Base-by-base conservation (phyloP, 2,888 invertebrate genomes). In the Alsophila aescularia region DNA sequence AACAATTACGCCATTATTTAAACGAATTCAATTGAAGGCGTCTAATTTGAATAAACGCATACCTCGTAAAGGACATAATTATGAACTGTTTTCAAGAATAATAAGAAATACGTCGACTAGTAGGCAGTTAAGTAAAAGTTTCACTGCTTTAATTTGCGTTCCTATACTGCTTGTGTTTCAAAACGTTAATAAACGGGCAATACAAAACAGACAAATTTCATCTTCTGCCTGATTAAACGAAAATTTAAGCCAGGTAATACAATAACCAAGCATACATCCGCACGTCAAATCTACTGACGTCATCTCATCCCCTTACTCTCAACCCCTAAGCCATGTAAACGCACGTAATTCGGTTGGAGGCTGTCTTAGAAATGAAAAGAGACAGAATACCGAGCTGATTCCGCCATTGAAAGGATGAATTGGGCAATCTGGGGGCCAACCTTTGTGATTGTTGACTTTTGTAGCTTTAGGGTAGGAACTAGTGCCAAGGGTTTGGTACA, bases 401-500 rank as follows among this genome's bases (percentile, higher is more conserved):
- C 72, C 50, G 58, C 71, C 67, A 79, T 79, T 79, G 77, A 79
- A 56, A 45, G 65, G 67, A 79, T 78, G 77, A 79, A 78, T 79
- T 69, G 77, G 71, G 53, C 73, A 79, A 79, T 79, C 67, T 75
- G 41, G 55, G 69, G 69, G 64, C 65, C 65, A 50, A 70, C 67
- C 67, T 64, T 55, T 10, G 39, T 64, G 56, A 67, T 69, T 70
- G 70, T 69, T 58, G 54, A 61, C 60, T 66, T 69, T 70, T 63
- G 67, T 62, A 56, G 58, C 57, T 29, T 29, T 29, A 2, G 12
- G 32, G 54, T 53, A 41, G 45, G 44, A 24, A n/a, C n/a, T n/a
- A n/a, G n/a, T n/a, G n/a, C n/a, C n/a, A n/a, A 34, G 34, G 39
- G 40, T 52, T 58, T 52, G 47, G 57, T 35, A 36, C 52, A 52